Evolutionary conservation across 1,140 invertebrate genomes (phyloP).

Genomic region (Daktulosphaira vitifoliae): DNA sequence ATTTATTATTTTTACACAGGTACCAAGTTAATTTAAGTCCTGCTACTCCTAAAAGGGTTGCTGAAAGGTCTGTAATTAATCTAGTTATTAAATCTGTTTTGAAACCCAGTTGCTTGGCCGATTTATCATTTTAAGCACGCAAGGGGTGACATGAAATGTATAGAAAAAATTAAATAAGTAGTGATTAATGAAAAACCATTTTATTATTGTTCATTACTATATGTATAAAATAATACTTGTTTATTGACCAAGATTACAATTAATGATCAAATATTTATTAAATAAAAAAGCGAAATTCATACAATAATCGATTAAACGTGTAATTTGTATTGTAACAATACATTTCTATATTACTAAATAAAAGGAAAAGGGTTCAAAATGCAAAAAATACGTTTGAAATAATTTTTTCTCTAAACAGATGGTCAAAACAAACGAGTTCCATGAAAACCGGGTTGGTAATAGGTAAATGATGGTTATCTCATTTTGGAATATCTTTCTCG

Average conservation of each 20-base stretch:
- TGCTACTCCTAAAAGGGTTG: conserved; percentile 15
- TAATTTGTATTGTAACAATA: no score
- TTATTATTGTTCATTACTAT: no score
- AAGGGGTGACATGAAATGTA: neutral
- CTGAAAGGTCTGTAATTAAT: conserved; percentile 23
- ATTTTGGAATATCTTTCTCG: conserved; percentile 21
- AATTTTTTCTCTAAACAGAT: conserved; percentile 22
- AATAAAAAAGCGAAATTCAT: no score
- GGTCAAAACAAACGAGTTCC: conserved; percentile 33
- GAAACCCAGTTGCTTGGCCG: neutral
- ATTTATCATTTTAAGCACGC: conserved; percentile 30
- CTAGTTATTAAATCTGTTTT: conserved; percentile 33
- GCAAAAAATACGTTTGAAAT: conserved; percentile 29
- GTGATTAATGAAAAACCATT: no score
- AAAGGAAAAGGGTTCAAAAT: neutral
- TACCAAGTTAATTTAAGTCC: neutral
- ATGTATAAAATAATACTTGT: no score
- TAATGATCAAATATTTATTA: no score
- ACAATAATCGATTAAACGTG: no score
- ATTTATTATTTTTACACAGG: neutral
- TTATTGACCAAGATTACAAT: no score
- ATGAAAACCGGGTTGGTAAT: conserved; percentile 9
- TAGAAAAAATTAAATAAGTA: no score
- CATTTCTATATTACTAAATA: no score
- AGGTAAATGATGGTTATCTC: conserved; percentile 29